Base-by-base conservation (phyloP, 2,797 vertebrate genomes). In the Balearica regulorum region DNA sequence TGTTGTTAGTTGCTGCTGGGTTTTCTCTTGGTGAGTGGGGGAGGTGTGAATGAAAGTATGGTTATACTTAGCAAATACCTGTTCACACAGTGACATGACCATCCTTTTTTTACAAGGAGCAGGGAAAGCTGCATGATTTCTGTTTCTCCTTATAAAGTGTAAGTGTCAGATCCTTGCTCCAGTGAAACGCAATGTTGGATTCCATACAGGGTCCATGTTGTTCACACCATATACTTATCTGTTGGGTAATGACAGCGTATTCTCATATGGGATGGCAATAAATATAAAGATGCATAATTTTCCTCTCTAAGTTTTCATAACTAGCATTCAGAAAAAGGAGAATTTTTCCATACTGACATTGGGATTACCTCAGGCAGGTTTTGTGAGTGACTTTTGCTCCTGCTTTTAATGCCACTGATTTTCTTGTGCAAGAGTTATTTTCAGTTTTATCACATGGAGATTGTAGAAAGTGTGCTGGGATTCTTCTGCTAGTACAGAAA, bases 351-450 rank as follows among this genome's bases (percentile, higher is more conserved):
- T 68, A 83, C 19, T 81, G 68, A 88, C 41, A 85, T 39, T 94
- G 46, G 25, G 48, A 84, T 88, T 94, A 65, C 48, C 96, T 96
- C 83, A 94, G 91, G 53, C 21, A 97, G 73, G 46, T 84, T 94
- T 96, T 87, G 83, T 94, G 83, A 97, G 54, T 57, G 89, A 86
- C 68, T 97, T 97, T 91, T 96, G 43, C 89, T 96, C 24, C 91
- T 72, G 70, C 22, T 81, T 76, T 88, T 83, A 86, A 77, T 92
- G 89, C 44, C 78, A 71, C 72, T 37, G 89, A 84, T 93, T 93
- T 96, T 80, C 44, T 43, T 70, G 20, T 61, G 64, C 24, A 75
- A 64, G 46, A 64, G 58, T 89, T 92, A n/a, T 65, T 90, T 89
- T 82, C 3, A 4, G 13, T 37, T 86, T 87, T 87, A 69, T 51